phyloP scores from a whole-genome alignment of 2,797 vertebrate species.

The Tolypeutes matacus region DNA sequence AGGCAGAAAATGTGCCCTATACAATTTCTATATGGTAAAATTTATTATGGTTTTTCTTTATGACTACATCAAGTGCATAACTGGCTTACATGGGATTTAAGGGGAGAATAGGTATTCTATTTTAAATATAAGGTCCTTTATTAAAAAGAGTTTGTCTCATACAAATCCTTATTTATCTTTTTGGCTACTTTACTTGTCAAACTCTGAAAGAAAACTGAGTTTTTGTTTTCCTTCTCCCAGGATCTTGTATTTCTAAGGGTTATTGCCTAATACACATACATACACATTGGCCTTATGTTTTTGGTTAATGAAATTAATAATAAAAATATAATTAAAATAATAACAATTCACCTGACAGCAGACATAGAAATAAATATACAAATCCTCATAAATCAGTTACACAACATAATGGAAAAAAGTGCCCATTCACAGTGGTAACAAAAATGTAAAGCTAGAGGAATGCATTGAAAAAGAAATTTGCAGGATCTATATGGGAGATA shows the following conservation, averaged over 20 bases:
- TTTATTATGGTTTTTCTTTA: conserved; percentile 34
- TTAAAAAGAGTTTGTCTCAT: not conserved
- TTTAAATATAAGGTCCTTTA: not conserved
- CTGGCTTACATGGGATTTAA: not conserved
- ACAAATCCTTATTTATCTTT: not conserved
- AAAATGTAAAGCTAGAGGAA: not conserved
- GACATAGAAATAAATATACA: conserved; percentile 1
- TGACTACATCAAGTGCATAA: not conserved
- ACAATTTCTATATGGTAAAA: not conserved
- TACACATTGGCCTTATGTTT: not conserved
- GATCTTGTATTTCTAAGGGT: not conserved
- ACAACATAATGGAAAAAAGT: conserved; percentile 53
- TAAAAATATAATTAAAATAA: conserved; percentile 7
- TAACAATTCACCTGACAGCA: conserved; percentile 1
- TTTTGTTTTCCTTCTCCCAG: not conserved
- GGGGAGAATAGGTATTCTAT: not conserved
- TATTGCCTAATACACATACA: not conserved
- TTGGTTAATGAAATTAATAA: not conserved
- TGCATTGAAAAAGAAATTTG: not conserved
- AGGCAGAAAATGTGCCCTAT: not conserved
- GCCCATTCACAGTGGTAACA: not conserved
- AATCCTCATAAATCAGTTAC: not conserved
- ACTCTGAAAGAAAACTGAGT: not conserved
- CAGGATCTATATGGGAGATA: not conserved
- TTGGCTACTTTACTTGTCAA: not conserved